Evolutionary conservation across 2,888 invertebrate genomes (phyloP).

Genomic region (Oasisia sp.): DNA sequence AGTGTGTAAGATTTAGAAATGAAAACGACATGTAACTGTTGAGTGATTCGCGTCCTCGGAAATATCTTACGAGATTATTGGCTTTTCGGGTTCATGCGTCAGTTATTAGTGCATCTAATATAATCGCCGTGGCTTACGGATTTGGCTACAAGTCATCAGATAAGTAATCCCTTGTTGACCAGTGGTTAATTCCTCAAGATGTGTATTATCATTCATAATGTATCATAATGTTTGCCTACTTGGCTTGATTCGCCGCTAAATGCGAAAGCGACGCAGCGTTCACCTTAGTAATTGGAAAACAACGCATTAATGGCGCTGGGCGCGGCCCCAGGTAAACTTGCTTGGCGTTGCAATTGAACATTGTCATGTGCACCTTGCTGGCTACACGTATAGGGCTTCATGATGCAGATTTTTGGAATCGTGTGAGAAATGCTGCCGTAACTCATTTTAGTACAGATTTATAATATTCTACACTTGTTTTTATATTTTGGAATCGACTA

Average conservation of each 20-base stretch:
- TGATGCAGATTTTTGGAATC: too few species aligned
- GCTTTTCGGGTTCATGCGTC: background rate
- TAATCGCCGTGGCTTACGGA: background rate
- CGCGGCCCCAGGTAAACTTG: background rate
- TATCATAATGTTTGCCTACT: conserved; percentile 6
- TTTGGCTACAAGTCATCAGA: conserved; percentile 1
- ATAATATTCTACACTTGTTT: too few species aligned
- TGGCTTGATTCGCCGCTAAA: background rate
- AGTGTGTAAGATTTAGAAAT: too few species aligned
- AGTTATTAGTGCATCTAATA: background rate
- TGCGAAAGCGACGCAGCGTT: background rate
- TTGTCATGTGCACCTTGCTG: too few species aligned
- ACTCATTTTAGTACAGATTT: too few species aligned
- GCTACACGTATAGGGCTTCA: too few species aligned
- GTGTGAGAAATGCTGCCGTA: too few species aligned
- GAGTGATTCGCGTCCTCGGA: background rate
- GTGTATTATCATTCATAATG: background rate
- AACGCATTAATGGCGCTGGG: background rate
- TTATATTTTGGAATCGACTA: too few species aligned
- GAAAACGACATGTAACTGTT: too few species aligned
- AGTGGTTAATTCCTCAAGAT: background rate
- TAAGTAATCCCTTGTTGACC: conserved; percentile 7
- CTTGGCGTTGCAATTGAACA: background rate
- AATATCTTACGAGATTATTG: background rate
- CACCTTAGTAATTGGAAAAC: background rate